phyloP scores from a whole-genome alignment of 2,113 vertebrate species.

The Neopipo cinnamomea region DNA sequence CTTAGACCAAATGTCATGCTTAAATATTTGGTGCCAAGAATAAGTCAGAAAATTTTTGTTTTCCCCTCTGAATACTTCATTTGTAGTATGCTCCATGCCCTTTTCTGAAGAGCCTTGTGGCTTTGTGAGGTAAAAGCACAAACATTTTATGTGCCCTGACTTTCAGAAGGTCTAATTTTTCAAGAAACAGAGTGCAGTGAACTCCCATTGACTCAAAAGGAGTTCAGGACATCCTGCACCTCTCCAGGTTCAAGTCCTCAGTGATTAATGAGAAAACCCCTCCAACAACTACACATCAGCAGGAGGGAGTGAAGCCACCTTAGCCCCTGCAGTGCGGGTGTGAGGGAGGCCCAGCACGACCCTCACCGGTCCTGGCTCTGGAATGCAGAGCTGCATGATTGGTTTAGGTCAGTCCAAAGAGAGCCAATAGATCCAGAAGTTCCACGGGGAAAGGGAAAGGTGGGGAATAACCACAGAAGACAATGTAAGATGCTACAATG shows the following conservation, averaged over 20 bases:
- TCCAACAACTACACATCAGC: rapidly evolving
- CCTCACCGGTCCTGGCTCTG: too few species aligned
- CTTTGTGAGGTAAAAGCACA: slow-evolving; percentile 48
- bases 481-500: rapidly evolving
- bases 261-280: background rate
- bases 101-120: slow-evolving; percentile 45
- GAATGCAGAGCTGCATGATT: rapidly evolving
- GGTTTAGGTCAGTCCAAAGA: background rate
- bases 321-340: rapidly evolving
- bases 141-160: background rate
- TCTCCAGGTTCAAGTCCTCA: background rate
- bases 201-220: background rate
- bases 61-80: slow-evolving; percentile 67
- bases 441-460: background rate
- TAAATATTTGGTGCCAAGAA: slow-evolving; percentile 64
- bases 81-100: slow-evolving; percentile 45
- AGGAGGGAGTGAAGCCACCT: background rate
- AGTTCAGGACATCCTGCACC: background rate
- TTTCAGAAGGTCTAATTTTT: background rate
- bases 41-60: slow-evolving; percentile 67
- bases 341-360: rapidly evolving
- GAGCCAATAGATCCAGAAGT: background rate
- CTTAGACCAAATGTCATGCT: slow-evolving; percentile 66
- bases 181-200: background rate
- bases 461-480: rapidly evolving